Percentiles rank a stretch among this genome's conserved stretches.
phyloP scores from a whole-genome alignment of 2,888 invertebrate genomes.

The Heliconius hortense region DNA sequence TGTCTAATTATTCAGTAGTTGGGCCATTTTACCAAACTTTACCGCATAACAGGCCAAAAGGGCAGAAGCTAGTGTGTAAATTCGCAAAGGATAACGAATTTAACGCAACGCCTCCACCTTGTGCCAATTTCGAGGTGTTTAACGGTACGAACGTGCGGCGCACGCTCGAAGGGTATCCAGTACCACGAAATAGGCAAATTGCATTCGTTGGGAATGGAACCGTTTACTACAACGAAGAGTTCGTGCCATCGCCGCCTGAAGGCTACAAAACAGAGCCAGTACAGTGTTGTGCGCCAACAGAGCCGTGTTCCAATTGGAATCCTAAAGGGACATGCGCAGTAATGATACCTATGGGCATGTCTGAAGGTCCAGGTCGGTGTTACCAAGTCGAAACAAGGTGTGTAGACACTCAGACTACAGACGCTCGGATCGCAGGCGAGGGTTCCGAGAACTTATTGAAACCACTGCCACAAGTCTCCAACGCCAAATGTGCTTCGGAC shows the following conservation, averaged over 20 bases:
- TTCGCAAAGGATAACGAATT: conserved; percentile 78
- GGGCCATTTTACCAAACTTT: conserved; percentile 87
- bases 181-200: conserved; percentile 78
- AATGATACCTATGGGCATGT: conserved; percentile 73
- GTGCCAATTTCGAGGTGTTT: conserved; percentile 72
- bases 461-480: conserved; percentile 71
- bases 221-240: conserved; percentile 80
- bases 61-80: conserved; percentile 76
- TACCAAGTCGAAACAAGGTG: conserved; percentile 83
- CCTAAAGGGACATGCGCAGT: conserved; percentile 80
- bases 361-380: conserved; percentile 73
- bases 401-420: conserved; percentile 83
- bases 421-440: conserved; percentile 71
- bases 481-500: conserved; percentile 76
- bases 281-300: conserved; percentile 72
- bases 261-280: conserved; percentile 85
- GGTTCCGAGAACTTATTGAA: conserved; percentile 70
- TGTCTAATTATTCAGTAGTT: conserved; percentile 72
- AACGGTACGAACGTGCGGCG: conserved; percentile 84
- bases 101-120: conserved; percentile 64
- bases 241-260: conserved; percentile 86
- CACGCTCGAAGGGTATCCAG: conserved; percentile 91
- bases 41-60: conserved; percentile 87
- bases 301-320: conserved; percentile 73
- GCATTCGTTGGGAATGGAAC: conserved; percentile 76